Base-by-base conservation (phyloP, 2,113 vertebrate species). In the Uropsilus gracilis region DNA sequence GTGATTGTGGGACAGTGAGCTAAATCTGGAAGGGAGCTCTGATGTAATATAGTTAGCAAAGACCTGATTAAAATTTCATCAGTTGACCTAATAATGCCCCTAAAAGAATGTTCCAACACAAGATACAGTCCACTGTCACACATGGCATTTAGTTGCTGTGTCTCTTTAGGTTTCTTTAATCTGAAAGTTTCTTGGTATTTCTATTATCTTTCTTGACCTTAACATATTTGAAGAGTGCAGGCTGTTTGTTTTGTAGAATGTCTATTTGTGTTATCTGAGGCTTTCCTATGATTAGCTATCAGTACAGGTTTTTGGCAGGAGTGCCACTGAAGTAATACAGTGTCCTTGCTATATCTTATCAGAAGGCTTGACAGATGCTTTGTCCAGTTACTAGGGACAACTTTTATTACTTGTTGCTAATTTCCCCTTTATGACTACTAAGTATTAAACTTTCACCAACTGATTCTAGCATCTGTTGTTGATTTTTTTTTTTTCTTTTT, bases 1-100 rank as follows among this genome's bases (percentile, higher is more conserved):
- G n/a, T 89, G 37, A 75, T 20, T 16, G 55, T 1, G 8, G 26
- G 44, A 86, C 71, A 91, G 16, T 73, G 42, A 92, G 69, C 68
- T 81, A 86, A 75, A 68, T 76, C 30, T 86, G 20, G n/a, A 86
- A 86, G 18, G 71, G 42, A 82, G 68, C 48, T 64, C 30, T 89
- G 59, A 69, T 48, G 48, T 30, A n/a, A 59, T 75, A 61, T 61
- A 61, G n/a, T 69, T 83, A 53, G 59, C n/a, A 1, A 91, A 85
- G 32, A 55, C 20, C 4, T 89, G 73, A 76, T 30, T 89, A 46
- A 92, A 80, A 81, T 94, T 86, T 72, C 66, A 78, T 96, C 53
- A 81, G 14, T 53, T 86, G 59, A 81, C 50, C 53, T 55, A 68
- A 37, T n/a, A 37, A 63, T 63, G 59, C 50, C 34, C 20, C 3